These are phyloP conservation scores for Ichneumon xanthorius DNA, from an alignment of 2,888 invertebrate genomes.

Conservation along the genomic window DNA sequence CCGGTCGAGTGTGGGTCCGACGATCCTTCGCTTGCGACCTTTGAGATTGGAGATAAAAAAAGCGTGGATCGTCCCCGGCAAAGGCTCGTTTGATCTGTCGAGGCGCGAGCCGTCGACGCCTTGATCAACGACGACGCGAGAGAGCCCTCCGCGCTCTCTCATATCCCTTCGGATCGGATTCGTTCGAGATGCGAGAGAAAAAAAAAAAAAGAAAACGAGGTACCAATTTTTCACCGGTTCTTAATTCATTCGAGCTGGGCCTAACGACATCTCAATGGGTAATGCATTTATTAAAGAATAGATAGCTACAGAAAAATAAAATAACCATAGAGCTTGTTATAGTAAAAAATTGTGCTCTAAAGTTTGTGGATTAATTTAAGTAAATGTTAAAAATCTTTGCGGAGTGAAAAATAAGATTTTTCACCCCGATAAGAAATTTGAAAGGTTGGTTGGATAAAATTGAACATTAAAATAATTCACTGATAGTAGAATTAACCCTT, in stretches of 20 bases:
- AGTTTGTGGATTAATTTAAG: not conserved
- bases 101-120: constrained; percentile 74
- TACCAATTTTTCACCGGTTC: constrained; percentile 11
- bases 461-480: no score
- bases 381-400: not conserved
- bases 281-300: not conserved
- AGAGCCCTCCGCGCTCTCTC: constrained; percentile 70
- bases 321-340: not conserved
- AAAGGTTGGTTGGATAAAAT: not conserved
- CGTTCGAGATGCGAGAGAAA: constrained; percentile 25
- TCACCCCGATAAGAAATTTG: not conserved
- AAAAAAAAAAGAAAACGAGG: constrained; percentile 18
- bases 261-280: not conserved
- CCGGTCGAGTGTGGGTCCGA: constrained; percentile 63
- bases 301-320: not conserved
- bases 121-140: constrained; percentile 75
- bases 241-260: constrained; percentile 19
- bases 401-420: not conserved
- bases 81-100: constrained; percentile 80
- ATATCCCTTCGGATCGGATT: constrained; percentile 34
- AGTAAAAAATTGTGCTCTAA: no score
- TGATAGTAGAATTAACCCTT: no score
- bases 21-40: constrained; percentile 65
- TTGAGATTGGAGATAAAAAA: constrained; percentile 78
- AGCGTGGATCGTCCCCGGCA: constrained; percentile 75